Base-by-base conservation (phyloP, 2,797 vertebrate genomes). In the Argya squamiceps region DNA sequence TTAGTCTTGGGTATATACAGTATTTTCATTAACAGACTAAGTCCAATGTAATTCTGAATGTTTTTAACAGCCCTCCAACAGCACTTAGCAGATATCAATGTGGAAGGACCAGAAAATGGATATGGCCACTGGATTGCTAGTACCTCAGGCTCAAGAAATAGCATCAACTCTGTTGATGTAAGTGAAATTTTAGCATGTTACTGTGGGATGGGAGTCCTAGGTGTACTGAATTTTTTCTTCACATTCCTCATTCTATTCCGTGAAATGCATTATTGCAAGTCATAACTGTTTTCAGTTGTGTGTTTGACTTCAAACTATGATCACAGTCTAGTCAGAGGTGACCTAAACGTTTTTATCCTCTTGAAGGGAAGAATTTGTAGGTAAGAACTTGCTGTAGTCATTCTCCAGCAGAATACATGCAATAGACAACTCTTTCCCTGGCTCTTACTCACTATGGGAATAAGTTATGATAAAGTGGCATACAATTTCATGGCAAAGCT, bases 91-190 rank as follows among this genome's bases (percentile, higher is more conserved):
- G 99, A 99, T 97, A 99, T 99, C 96, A 99, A 99, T 22, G 98
- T 99, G 30, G 99, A 99, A 96, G 99, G 99, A 46, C 98, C 99
- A 18, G 99, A 99, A 98, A 99, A 98, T 27, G 99, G 99, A 20
- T 99, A 99, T 68, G 98, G 99, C 56, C 99, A 99, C 95, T 99
- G 99, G 99, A 99, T 99, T 84, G 99, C 99, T 97, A 99, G 99
- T 97, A 99, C 99, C 8, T 99, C 99, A 12, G 99, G 99, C 77
- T 99, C 99, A 91, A 99, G 99, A 97, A 98, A 98, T 97, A 99
- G 98, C 95, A 98, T 99, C 92, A 98, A 96, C 96, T 95, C 97
- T 88, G 98, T 97, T 64, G 99, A 99, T 78, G 99, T 99, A 98
- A 98, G 99, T 98, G 9, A 69, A 43, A 58, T 79, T 84, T 83